Evolutionary conservation across 2,888 invertebrate genomes (phyloP).

Genomic region (Brachycybe producta): DNA sequence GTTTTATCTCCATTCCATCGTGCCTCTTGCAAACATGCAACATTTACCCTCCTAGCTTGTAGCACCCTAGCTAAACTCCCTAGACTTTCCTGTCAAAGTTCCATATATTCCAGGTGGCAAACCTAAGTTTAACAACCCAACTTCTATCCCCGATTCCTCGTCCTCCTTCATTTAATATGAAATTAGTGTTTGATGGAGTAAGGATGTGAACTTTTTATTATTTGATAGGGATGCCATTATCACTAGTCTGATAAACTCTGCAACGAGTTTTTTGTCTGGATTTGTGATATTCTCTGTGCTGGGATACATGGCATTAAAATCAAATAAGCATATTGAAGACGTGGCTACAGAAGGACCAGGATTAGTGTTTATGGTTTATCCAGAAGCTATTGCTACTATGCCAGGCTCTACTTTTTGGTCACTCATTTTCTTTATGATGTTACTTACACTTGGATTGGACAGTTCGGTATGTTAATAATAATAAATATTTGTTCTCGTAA

Average conservation of each 20-base stretch:
- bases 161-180: no score
- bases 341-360: slow-evolving; percentile 41
- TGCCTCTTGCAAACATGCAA: no score
- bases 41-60: no score
- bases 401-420: slow-evolving; percentile 51
- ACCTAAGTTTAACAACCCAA: no score
- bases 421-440: slow-evolving; percentile 50
- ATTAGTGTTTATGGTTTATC: slow-evolving; percentile 48
- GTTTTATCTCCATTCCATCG: no score
- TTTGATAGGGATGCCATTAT: slow-evolving; percentile 72
- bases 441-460: slow-evolving; percentile 49
- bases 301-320: slow-evolving; percentile 87
- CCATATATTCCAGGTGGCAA: no score
- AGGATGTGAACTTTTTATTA: no score
- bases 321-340: slow-evolving; percentile 38
- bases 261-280: slow-evolving; percentile 91
- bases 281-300: slow-evolving; percentile 97
- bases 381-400: slow-evolving; percentile 44
- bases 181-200: no score
- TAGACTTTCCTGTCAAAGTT: no score
- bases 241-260: slow-evolving; percentile 88
- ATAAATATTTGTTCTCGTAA: no score
- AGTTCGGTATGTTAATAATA: slow-evolving; percentile 37
- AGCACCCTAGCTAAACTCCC: no score
- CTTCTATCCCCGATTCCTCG: no score